A percentile compares a stretch with the other conserved stretches of the same genome.
These are phyloP conservation scores for Acrossocheilus wenchowensis DNA, from an alignment of 2,797 vertebrate species.

Conservation along the genomic window DNA sequence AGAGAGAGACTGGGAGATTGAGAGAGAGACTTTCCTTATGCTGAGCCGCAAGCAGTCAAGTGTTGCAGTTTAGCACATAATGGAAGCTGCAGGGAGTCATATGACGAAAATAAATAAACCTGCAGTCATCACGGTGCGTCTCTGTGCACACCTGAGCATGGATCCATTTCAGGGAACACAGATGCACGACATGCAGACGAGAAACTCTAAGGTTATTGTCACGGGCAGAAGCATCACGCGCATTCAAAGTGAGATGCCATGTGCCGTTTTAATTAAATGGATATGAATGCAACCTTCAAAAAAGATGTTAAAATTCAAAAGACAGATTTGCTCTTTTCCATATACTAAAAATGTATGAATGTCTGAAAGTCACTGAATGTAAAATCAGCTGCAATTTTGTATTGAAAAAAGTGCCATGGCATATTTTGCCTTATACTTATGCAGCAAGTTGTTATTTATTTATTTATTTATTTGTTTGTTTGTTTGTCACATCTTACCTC, in stretches of 20 bases:
- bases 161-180: not conserved
- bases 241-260: not conserved
- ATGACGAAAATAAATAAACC: slow-evolving; percentile 36
- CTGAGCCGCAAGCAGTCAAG: slow-evolving; percentile 46
- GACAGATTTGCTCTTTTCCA: not conserved
- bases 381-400: not conserved
- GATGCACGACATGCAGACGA: not conserved
- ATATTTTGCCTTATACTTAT: not conserved
- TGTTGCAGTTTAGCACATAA: slow-evolving; percentile 49
- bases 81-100: slow-evolving; percentile 41
- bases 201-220: not conserved
- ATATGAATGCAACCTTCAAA: not conserved
- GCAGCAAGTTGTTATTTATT: not conserved
- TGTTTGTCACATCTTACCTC: not conserved
- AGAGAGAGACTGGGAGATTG: slow-evolving; percentile 16
- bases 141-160: not conserved
- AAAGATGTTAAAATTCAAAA: not conserved
- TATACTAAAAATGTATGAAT: not conserved
- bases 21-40: slow-evolving; percentile 42
- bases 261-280: not conserved
- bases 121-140: not conserved
- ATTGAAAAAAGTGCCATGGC: not conserved
- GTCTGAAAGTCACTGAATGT: slow-evolving; percentile 4
- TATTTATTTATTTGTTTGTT: not conserved
- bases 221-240: not conserved